A percentile compares a stretch with the other conserved stretches of the same genome.
These are phyloP conservation scores for Macropus fuliginosus DNA, from an alignment of 2,797 vertebrate species.

Conservation along the genomic window DNA sequence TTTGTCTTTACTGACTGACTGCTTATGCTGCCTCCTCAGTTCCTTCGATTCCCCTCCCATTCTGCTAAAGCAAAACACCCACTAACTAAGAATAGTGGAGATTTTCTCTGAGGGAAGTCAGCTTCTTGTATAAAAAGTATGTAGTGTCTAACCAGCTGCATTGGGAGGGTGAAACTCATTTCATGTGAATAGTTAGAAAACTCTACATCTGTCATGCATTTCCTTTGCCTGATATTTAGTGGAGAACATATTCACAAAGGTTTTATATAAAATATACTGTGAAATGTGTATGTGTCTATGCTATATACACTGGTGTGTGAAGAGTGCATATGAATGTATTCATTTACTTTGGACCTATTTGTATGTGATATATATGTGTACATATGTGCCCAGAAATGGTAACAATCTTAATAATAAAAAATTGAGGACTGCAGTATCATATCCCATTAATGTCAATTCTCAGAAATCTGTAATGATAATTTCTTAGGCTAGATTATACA, in stretches of 20 bases:
- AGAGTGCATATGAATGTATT: background rate
- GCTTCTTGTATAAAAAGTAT: background rate
- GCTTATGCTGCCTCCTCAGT: conserved; percentile 27
- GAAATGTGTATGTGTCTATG: background rate
- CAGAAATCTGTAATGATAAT: background rate
- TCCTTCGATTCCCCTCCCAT: conserved; percentile 19
- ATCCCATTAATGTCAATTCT: background rate
- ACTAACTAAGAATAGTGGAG: conserved; percentile 13
- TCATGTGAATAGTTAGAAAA: background rate
- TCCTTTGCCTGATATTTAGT: background rate
- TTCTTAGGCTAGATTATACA: background rate
- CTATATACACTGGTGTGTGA: background rate
- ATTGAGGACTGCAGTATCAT: background rate
- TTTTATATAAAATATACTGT: background rate
- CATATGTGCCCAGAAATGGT: background rate
- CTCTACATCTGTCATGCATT: background rate
- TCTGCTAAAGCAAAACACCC: conserved; percentile 12
- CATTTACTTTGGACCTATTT: background rate
- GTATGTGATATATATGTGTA: background rate
- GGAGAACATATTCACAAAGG: background rate
- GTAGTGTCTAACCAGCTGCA: background rate
- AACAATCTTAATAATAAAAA: background rate
- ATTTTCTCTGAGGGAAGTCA: background rate
- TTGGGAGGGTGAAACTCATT: conserved; percentile 20
- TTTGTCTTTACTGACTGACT: background rate